Conservation (phyloP, 2,888 invertebrate genomes). For the Nephrotoma appendiculata region DNA sequence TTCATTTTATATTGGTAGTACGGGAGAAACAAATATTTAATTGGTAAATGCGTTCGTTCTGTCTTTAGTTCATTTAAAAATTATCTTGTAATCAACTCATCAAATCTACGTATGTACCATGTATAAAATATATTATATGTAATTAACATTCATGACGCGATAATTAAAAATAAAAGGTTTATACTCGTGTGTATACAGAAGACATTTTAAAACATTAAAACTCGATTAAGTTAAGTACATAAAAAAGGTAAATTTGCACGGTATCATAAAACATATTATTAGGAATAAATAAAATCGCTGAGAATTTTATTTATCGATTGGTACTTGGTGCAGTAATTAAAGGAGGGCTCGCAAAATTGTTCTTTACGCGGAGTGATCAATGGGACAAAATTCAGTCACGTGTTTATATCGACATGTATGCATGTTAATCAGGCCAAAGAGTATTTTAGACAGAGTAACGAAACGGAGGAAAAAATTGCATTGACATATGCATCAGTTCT, state of each 20-base stretch:
- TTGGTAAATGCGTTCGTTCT: neutral
- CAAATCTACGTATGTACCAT: neutral
- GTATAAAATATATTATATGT: neutral
- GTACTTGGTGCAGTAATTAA: too few species aligned
- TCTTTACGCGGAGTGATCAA: too few species aligned
- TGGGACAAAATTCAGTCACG: too few species aligned
- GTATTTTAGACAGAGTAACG: too few species aligned
- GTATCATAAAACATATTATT: too few species aligned
- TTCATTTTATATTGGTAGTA: neutral
- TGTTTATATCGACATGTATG: too few species aligned
- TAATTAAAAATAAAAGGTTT: neutral
- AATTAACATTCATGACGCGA: neutral
- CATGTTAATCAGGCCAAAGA: too few species aligned
- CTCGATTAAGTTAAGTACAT: neutral
- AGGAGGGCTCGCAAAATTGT: too few species aligned
- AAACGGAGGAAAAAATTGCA: too few species aligned
- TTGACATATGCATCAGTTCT: too few species aligned
- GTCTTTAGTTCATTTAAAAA: neutral
- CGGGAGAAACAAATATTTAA: neutral
- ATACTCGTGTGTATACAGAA: neutral
- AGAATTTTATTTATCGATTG: too few species aligned
- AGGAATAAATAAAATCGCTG: too few species aligned
- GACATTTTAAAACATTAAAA: neutral
- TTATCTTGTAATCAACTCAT: neutral
- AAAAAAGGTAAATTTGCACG: neutral